Evolutionary conservation across 2,888 invertebrate species (phyloP), one percentile per base, ranked within the genome.

Genomic region (Stegana nigrithorax): DNA sequence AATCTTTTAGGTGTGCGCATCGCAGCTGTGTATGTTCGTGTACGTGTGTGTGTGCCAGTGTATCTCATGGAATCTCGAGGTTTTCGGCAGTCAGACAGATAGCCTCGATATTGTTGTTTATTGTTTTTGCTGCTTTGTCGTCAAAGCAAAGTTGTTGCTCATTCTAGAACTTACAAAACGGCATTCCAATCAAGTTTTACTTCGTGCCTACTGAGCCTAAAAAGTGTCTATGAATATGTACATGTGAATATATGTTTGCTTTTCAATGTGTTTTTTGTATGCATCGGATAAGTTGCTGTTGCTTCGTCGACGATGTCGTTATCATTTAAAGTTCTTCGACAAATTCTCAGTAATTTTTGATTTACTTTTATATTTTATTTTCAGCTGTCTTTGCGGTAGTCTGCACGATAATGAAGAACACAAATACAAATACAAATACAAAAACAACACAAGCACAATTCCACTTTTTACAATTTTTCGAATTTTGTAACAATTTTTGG

Each of bases 81-180:
- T 56, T 44, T 27, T 23, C 53, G 64, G 60, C 62, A 63, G 62
- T 60, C 56, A 62, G 36, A 45, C 58, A 59, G 58, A 55, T 39
- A 44, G 51, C 42, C 62, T 59, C 32, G 59, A 32, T 45, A 36
- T 66, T 32, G 53, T 67, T 62, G 29, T 5, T 4, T 39, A 2
- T 39, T 1, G 39, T n/a, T 39, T 39, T 39, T 39, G 5, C 17
- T 10, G 5, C n/a, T n/a, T 39, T 39, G 29, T 29, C 17, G 39
- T 39, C 39, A 39, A 39, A n/a, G 39, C 14, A 14, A 39, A 39
- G 68, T 72, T 69, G 70, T 23, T 32, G 68, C 73, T 72, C 71
- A 75, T 76, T 75, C 73, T 74, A 73, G 73, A 81, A 82, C 79
- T 82, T 79, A 80, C 81, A 80, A 81, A 82, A 82, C 82, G 71